Conservation (phyloP, 2,888 invertebrate species). For the Ennomos quercinarius region DNA sequence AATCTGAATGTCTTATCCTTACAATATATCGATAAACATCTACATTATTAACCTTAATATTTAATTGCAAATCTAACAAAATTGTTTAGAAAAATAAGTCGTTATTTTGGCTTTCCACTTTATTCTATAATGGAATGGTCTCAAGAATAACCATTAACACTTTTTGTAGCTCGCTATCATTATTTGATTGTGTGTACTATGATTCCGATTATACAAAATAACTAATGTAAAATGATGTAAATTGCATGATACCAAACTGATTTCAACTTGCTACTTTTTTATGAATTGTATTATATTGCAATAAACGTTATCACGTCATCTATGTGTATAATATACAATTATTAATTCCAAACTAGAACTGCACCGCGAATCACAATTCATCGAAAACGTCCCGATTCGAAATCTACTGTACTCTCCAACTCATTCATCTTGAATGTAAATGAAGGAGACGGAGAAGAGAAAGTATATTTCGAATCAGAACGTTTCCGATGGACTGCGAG, state of each 20-base stretch:
- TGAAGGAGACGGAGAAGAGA: no score
- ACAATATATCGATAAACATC: slow-evolving; percentile 79
- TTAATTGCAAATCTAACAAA: slow-evolving; percentile 83
- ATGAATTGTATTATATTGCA: slow-evolving; percentile 19
- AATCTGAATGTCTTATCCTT: slow-evolving; percentile 75
- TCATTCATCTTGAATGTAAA: no score
- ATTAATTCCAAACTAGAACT: slow-evolving; percentile 32
- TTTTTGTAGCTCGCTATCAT: slow-evolving; percentile 59
- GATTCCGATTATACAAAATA: slow-evolving; percentile 28
- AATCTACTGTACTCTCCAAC: no score
- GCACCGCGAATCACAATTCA: no score
- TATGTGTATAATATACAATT: slow-evolving; percentile 24
- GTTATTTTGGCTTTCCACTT: slow-evolving; percentile 82
- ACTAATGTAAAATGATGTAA: slow-evolving; percentile 34
- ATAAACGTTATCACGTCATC: slow-evolving; percentile 24
- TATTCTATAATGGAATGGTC: slow-evolving; percentile 82
- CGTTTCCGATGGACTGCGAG: no score
- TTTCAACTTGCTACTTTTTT: slow-evolving; percentile 34
- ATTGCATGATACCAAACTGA: slow-evolving; percentile 47
- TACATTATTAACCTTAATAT: slow-evolving; percentile 73
- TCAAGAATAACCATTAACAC: slow-evolving; percentile 73
- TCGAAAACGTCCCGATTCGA: no score
- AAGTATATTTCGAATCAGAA: no score
- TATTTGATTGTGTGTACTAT: slow-evolving; percentile 36
- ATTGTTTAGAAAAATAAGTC: slow-evolving; percentile 84